Conservation (phyloP, 37 sponge, comb jelly and placozoan genomes). For the Axinella damicornis region DNA sequence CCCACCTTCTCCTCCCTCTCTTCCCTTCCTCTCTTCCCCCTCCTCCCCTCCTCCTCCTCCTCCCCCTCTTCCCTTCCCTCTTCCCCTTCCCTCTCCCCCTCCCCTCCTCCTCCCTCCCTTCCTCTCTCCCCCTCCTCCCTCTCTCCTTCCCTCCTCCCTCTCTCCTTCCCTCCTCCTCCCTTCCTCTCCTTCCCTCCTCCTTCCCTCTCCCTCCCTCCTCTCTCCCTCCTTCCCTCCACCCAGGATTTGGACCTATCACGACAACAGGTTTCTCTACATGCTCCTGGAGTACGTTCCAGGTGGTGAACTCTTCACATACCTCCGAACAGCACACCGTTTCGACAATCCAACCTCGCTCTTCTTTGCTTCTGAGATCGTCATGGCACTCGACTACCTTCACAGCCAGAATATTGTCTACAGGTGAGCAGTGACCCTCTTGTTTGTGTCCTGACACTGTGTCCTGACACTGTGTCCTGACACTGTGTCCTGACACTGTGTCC, state of each 20-base stretch:
- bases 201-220: no score
- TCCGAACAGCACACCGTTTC: slow-evolving; percentile 85
- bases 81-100: background rate
- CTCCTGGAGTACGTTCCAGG: slow-evolving; percentile 89
- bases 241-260: slow-evolving; percentile 89
- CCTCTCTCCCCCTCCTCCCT: no score
- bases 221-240: no score
- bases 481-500: no score
- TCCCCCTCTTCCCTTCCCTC: background rate
- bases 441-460: background rate
- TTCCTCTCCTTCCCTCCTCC: background rate
- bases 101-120: no score
- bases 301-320: slow-evolving; percentile 96
- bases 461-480: no score
- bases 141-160: background rate
- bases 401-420: slow-evolving; percentile 86
- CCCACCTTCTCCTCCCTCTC: no score
- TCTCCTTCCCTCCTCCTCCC: no score
- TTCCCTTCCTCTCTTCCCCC: no score
- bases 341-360: slow-evolving; percentile 73
- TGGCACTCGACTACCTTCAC: slow-evolving; percentile 92
- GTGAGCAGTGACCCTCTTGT: slow-evolving; percentile 20
- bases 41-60: no score
- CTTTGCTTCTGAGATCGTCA: slow-evolving; percentile 94
- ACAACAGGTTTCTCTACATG: slow-evolving; percentile 94